Base-by-base conservation (phyloP, 2,888 invertebrate genomes). In the Ectropis crepuscularia region DNA sequence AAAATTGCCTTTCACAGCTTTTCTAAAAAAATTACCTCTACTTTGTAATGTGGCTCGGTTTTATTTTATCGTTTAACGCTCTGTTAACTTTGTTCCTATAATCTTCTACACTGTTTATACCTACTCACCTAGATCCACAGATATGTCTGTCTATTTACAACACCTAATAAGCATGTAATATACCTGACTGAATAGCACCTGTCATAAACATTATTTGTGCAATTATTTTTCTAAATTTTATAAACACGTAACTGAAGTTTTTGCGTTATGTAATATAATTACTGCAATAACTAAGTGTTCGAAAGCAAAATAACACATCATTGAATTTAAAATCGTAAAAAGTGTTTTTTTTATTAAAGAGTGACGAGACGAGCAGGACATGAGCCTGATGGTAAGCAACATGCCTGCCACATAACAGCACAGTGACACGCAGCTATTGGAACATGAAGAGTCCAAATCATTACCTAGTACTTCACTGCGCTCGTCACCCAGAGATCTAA, bases 271-370 rank as follows among this genome's bases (percentile, higher is more conserved):
- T 41, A 6, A 41, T 12, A 5, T 4, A 6, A 16, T 50, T 50
- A 55, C 12, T 55, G 39, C 46, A 46, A 54, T 16, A 54, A 36
- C 37, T 57, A 49, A 42, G 49, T 45, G 38, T 50, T 58, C 12
- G 53, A 53, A 63, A 58, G 49, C 41, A 54, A 28, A 58, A 59
- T 62, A 36, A 53, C 53, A 49, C 53, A 60, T 53, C 57, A 53
- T 57, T 48, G 47, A 11, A 12, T 41, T 42, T 11, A 36, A 50
- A 58, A 55, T 51, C 57, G 60, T 42, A 50, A 58, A 50, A 50
- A 54, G n/a, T n/a, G n/a, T n/a, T n/a, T n/a, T n/a, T n/a, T n/a
- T n/a, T n/a, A n/a, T n/a, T n/a, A n/a, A n/a, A n/a, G n/a, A n/a
- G n/a, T n/a, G n/a, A n/a, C n/a, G n/a, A n/a, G n/a, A n/a, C n/a